phyloP scores from a whole-genome alignment of 2,888 invertebrate genomes.

The Frankliniella fusca region DNA sequence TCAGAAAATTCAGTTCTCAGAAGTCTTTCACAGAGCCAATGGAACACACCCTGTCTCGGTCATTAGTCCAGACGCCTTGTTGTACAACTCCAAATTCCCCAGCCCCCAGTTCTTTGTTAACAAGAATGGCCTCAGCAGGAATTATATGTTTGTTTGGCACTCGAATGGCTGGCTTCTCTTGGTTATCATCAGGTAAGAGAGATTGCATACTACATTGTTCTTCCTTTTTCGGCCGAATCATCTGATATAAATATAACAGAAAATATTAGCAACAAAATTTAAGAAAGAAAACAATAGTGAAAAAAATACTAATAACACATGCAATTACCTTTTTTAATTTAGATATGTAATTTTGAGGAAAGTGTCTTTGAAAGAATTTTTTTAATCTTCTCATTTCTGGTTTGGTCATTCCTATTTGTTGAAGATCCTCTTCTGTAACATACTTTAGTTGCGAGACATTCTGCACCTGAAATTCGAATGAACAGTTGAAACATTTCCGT shows the following conservation, averaged over 20 bases:
- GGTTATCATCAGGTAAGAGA: slow-evolving; percentile 40
- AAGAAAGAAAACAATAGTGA: slow-evolving; percentile 14
- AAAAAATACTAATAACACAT: not conserved
- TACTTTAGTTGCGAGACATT: slow-evolving; percentile 88
- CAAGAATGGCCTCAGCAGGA: slow-evolving; percentile 82
- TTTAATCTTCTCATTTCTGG: slow-evolving; percentile 92
- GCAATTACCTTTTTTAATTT: slow-evolving; percentile 75
- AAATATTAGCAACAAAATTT: slow-evolving; percentile 25
- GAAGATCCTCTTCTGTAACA: slow-evolving; percentile 87
- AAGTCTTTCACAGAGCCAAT: not conserved
- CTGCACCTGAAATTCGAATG: slow-evolving; percentile 53
- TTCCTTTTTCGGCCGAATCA: slow-evolving; percentile 46
- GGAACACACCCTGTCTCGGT: slow-evolving; percentile 73
- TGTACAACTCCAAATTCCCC: slow-evolving; percentile 98
- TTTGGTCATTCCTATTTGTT: slow-evolving; percentile 86
- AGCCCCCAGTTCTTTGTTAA: slow-evolving; percentile 90
- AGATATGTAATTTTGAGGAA: slow-evolving; percentile 86
- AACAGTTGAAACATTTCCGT: not conserved
- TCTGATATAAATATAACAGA: slow-evolving; percentile 41
- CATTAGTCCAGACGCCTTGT: slow-evolving; percentile 95
- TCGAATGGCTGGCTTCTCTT: slow-evolving; percentile 50
- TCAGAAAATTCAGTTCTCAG: no score
- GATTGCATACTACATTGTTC: slow-evolving; percentile 42
- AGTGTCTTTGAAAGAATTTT: slow-evolving; percentile 90
- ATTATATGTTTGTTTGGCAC: slow-evolving; percentile 83